Evolutionary conservation across 1,140 invertebrate species (phyloP), one percentile per base, ranked within the genome.

Genomic region (Cydia splendana): DNA sequence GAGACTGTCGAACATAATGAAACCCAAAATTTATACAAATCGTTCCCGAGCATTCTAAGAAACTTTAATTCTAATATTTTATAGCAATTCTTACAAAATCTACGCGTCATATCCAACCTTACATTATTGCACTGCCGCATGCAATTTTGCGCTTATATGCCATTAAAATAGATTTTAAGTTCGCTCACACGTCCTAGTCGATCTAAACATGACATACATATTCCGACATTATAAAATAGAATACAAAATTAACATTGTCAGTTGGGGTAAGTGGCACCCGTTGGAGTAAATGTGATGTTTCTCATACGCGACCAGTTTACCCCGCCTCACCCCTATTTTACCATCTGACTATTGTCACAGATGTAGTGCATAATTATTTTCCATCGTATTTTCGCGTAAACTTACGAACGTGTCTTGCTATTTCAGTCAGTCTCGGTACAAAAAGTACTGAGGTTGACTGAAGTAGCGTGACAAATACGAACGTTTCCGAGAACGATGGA

Each of bases 51-150:
- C 57, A 24, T 62, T 24, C 57, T 24, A 62, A 62, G 57, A 62
- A 62, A 76, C 62, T 74, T 75, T 75, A 53, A 75, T 53, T 28
- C 67, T 65, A 57, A 73, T 65, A 75, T 74, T 75, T 65, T 71
- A 75, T 76, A 77, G 75, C 62, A 77, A 77, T 48, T 77, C 75
- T 79, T 85, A 86, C 77, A 84, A 84, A 86, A 86, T 83, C 83
- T 86, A 86, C 81, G 57, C 57, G 74, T 77, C 75, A 73, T 62
- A 62, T 62, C 20, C 15, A 12, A 65, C 67, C 57, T 42, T 71
- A 71, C 34, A 45, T 38, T 71, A 67, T 15, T 30, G 65, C 24
- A 12, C 7, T 71, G 30, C 30, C 67, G n/a, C 67, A 10, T 45
- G 67, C 30, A 42, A 45, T 18, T 34, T 67, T 67, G 13, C 67